These are phyloP conservation scores for Heliopora coerulea DNA, from an alignment of 92 coral and sea anemone species.

Conservation along the genomic window DNA sequence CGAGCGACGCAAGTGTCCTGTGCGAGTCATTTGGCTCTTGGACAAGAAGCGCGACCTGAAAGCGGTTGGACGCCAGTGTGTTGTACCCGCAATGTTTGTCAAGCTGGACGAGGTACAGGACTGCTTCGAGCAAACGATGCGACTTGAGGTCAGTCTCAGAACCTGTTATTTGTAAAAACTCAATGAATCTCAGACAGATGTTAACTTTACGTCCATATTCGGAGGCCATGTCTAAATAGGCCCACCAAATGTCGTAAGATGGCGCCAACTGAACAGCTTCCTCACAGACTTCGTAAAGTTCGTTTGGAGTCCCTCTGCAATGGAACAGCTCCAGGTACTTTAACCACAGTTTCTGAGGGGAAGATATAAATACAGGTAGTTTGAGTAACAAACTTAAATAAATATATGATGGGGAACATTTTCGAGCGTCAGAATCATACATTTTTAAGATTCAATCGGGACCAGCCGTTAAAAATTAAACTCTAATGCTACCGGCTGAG, in stretches of 20 bases:
- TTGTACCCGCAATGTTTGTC: conserved; percentile 69
- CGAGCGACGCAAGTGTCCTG: conserved; percentile 48
- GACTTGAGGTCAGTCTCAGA: conserved; percentile 60
- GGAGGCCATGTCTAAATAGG: conserved; percentile 64
- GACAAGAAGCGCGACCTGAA: conserved; percentile 60
- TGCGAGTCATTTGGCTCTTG: conserved; percentile 24
- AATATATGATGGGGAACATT: too few species aligned
- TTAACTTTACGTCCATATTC: conserved; percentile 61
- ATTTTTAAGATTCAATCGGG: too few species aligned
- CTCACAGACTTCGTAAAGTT: conserved; percentile 82
- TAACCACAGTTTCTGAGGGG: conserved; percentile 80
- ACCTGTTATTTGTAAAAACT: conserved; percentile 53
- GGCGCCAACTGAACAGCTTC: conserved; percentile 89
- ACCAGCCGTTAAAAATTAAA: too few species aligned
- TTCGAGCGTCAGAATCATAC: too few species aligned
- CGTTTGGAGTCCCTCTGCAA: conserved; percentile 63
- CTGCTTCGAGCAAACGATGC: conserved; percentile 70
- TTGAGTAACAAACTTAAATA: too few species aligned
- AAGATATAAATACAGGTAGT: background rate
- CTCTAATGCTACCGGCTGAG: too few species aligned
- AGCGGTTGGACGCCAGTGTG: conserved; percentile 57
- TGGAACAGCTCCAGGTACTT: conserved; percentile 80
- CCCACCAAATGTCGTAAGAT: conserved; percentile 88
- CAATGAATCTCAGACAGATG: conserved; percentile 67
- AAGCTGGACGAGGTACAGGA: conserved; percentile 75